Conservation (phyloP, 2,113 vertebrate genomes). For the Odobenus rosmarus region DNA sequence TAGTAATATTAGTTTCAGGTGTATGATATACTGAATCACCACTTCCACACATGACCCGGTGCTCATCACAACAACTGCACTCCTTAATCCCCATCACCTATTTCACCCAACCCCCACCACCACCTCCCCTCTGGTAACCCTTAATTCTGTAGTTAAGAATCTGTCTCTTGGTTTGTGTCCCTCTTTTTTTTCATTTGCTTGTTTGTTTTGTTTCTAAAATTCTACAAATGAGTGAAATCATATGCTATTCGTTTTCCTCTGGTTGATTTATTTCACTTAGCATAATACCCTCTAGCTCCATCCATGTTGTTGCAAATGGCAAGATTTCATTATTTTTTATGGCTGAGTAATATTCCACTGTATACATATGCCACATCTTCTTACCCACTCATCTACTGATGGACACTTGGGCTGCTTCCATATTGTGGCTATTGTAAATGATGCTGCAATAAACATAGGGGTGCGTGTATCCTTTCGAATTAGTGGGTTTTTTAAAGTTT, state of each 20-base stretch:
- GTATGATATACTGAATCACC: neutral
- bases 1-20: neutral
- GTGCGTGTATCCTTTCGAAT: neutral
- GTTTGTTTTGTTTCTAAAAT: neutral
- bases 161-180: neutral
- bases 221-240: neutral
- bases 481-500: neutral
- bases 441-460: neutral
- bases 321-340: too few species aligned
- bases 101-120: neutral
- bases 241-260: neutral
- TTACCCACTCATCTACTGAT: neutral
- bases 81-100: neutral
- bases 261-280: too few species aligned
- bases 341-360: too few species aligned
- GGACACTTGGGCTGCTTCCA: neutral
- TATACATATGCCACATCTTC: neutral
- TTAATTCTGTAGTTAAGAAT: neutral
- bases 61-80: neutral
- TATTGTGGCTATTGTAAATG: neutral
- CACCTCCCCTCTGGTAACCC: neutral
- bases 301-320: too few species aligned
- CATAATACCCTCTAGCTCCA: too few species aligned
- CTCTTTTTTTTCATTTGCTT: neutral
- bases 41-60: neutral